Evolutionary conservation across 1,140 invertebrate genomes (phyloP).

Genomic region (Cecropterus lyciades): DNA sequence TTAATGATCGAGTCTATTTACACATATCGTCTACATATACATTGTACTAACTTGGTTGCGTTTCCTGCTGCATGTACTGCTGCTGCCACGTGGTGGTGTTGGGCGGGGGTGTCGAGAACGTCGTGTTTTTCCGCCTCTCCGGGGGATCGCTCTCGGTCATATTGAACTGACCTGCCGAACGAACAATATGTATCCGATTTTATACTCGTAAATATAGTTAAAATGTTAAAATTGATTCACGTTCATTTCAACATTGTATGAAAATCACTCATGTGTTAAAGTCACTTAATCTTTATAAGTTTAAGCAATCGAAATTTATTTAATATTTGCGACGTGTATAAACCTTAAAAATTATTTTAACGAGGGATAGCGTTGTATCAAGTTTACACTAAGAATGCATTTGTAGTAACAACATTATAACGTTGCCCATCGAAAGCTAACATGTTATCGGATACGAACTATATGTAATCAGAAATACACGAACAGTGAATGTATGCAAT

Average conservation of each 20-base stretch:
- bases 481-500: too few relatives aligned
- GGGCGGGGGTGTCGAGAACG: constrained; percentile 82
- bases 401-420: neutral
- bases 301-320: too few relatives aligned
- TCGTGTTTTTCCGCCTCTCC: constrained; percentile 63
- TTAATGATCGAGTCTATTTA: too few relatives aligned
- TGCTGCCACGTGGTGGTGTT: constrained; percentile 96
- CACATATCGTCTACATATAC: too few relatives aligned
- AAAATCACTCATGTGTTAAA: too few relatives aligned
- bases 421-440: neutral
- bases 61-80: constrained; percentile 84
- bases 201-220: neutral
- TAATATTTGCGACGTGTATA: neutral
- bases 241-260: too few relatives aligned
- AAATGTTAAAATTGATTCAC: neutral
- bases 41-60: constrained; percentile 66
- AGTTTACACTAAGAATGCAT: neutral
- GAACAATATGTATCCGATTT: neutral
- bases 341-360: neutral
- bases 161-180: constrained; percentile 26
- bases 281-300: too few relatives aligned
- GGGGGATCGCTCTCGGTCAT: constrained; percentile 39
- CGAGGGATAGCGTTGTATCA: neutral
- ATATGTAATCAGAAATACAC: too few relatives aligned
- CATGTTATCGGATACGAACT: too few relatives aligned